Base-by-base conservation (phyloP, 2,888 invertebrate genomes). In the Mesopsocus fuscifrons region DNA sequence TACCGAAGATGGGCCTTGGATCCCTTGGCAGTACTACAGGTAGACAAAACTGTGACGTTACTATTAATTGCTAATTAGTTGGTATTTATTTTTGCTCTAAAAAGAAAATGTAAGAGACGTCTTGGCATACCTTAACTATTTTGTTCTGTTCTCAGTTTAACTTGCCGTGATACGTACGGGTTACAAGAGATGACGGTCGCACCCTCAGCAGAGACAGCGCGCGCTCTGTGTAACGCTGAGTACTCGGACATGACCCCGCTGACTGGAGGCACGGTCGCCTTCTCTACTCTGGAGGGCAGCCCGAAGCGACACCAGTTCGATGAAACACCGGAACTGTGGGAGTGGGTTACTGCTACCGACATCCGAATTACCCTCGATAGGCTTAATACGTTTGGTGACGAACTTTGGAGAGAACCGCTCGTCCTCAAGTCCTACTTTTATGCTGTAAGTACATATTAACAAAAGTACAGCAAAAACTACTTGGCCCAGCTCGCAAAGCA, bases 321-420 rank as follows among this genome's bases (percentile, higher is more conserved):
- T 54, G 77, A 78, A 47, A 92, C 85, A 54, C 68, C 77, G 1
- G 83, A 83, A 53, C 66, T 98, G 42, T 54, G 85, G 80, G 88
- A 94, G 66, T 97, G 92, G 91, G 97, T 98, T 15, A 92, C 95
- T 43, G 97, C 97, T 0, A 89, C 89, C 0, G 92, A 91, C 52
- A 74, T 99, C 47, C 74, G 77, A 42, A 89, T 99, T 49, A 78
- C 83, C 0, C 64, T 98, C 46, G 83, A 89, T 55, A 77, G 94
- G 13, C 68, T 95, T 52, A 98, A 98, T 62, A 98, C 97, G 0
- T 98, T 97, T 59, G 95, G 98, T 51, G 98, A 98, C 60, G 97
- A 98, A 64, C 77, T 95, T 42, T 95, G 94, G 56, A 83, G 82
- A 0, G 92, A 92, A 57, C 69, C 76, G 11, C 82, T 85, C 57